phyloP scores from a whole-genome alignment of 2,888 invertebrate species.

The Zeuzera pyrina region DNA sequence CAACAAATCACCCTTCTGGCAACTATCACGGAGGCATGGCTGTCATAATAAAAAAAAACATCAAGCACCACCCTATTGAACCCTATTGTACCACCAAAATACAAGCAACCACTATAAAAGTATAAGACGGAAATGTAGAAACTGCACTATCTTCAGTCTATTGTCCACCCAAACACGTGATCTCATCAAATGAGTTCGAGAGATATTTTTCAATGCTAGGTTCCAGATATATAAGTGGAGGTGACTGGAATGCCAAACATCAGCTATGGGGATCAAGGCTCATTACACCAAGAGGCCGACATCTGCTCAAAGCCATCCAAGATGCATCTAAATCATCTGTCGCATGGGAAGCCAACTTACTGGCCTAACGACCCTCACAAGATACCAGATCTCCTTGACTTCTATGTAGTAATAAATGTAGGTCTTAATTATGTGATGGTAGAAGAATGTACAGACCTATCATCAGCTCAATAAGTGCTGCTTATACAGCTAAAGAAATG shows the following conservation, averaged over 20 bases:
- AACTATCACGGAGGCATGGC: constrained; percentile 17
- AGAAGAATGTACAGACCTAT: too few species aligned
- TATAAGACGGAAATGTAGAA: constrained; percentile 5
- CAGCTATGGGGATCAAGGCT: constrained; percentile 1
- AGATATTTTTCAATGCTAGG: background rate
- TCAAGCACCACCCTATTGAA: constrained; percentile 12
- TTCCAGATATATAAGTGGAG: background rate
- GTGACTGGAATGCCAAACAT: constrained; percentile 3
- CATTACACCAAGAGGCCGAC: background rate
- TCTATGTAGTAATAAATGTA: too few species aligned
- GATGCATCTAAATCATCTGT: too few species aligned
- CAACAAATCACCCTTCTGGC: constrained; percentile 16
- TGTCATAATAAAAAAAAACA: constrained; percentile 13
- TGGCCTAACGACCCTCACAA: too few species aligned
- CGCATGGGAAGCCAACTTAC: too few species aligned
- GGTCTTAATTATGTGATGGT: too few species aligned
- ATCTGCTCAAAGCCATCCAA: background rate
- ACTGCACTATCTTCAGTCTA: constrained; percentile 1
- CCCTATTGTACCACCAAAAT: constrained; percentile 10
- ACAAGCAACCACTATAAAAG: constrained; percentile 13
- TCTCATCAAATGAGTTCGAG: background rate
- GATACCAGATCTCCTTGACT: too few species aligned
- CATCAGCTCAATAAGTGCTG: too few species aligned
- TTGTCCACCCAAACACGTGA: constrained; percentile 1
- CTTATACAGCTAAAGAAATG: too few species aligned